Evolutionary conservation across 2,113 vertebrate genomes (phyloP).

Genomic region (Alectura lathami): DNA sequence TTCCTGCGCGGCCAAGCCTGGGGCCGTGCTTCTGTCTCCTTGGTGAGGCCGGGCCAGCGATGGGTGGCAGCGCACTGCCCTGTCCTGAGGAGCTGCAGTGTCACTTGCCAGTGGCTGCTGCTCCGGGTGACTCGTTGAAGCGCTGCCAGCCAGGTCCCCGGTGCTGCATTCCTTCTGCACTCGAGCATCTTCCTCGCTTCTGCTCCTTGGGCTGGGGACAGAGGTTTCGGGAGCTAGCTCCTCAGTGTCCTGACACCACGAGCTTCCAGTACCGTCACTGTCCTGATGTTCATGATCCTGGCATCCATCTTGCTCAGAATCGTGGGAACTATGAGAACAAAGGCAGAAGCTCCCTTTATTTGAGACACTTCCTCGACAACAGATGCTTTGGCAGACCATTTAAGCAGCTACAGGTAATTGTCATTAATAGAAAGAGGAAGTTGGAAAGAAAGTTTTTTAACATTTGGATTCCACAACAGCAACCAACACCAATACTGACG

Average conservation of each 20-base stretch:
- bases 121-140: accelerated
- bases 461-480: not conserved
- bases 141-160: no score
- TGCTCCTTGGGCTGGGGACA: accelerated
- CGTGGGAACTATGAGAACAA: not conserved
- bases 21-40: not conserved
- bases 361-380: not conserved
- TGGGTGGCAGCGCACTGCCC: accelerated
- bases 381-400: not conserved
- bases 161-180: not conserved
- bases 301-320: not conserved
- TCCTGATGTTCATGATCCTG: not conserved
- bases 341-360: not conserved
- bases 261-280: accelerated
- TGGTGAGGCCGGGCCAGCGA: not conserved
- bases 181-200: not conserved
- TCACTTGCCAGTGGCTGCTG: not conserved
- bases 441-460: no score
- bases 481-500: no score
- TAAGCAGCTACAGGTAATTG: not conserved
- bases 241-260: not conserved
- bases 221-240: not conserved
- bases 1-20: not conserved
- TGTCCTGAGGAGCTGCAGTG: not conserved
- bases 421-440: no score